These are phyloP conservation scores for Notodonta dromedarius DNA, from an alignment of 2,888 invertebrate species.

Conservation along the genomic window DNA sequence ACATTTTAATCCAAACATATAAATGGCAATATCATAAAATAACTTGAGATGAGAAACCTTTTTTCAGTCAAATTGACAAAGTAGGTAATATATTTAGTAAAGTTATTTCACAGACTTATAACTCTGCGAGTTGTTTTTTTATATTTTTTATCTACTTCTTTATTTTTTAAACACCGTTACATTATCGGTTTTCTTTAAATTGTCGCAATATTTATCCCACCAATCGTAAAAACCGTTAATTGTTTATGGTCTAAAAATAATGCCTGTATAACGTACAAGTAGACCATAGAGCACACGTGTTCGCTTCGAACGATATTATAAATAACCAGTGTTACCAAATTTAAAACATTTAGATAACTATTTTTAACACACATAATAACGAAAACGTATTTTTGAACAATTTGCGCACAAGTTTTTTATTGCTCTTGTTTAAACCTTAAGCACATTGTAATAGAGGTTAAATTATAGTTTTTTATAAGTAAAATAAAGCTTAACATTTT, in stretches of 20 bases:
- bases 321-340: not conserved
- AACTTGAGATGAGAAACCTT: not conserved
- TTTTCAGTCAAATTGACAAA: not conserved
- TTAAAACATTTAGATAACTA: not conserved
- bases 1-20: slow-evolving; percentile 6
- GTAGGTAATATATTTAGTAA: not conserved
- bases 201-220: too few species aligned
- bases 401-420: not conserved
- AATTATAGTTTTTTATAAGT: not conserved
- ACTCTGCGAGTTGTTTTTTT: too few species aligned
- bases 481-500: slow-evolving; percentile 18
- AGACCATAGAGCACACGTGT: slow-evolving; percentile 3
- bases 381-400: not conserved
- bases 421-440: not conserved
- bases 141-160: too few species aligned
- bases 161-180: too few species aligned
- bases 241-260: not conserved
- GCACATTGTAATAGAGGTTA: not conserved
- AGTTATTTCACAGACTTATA: too few species aligned
- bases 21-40: not conserved
- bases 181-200: too few species aligned
- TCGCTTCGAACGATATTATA: not conserved
- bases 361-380: slow-evolving; percentile 1
- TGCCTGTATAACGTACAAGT: not conserved
- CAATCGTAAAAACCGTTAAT: not conserved